Conservation (phyloP, 2,888 invertebrate genomes). For the Volucella zonaria region DNA sequence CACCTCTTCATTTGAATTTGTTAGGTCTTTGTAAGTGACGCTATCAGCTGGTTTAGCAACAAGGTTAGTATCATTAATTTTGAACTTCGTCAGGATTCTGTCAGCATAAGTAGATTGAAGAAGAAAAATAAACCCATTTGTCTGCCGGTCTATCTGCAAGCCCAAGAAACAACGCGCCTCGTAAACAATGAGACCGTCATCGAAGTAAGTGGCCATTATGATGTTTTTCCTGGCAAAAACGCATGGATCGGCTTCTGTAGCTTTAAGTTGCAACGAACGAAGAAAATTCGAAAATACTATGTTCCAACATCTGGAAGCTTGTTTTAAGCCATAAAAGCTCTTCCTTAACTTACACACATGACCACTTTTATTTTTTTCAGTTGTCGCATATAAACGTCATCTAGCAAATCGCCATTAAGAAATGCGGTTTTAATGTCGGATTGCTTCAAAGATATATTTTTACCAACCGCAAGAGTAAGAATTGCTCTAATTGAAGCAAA, state of each 20-base stretch:
- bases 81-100: no score
- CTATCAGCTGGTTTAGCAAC: no score
- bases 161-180: slow-evolving; percentile 50
- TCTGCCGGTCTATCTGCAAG: background rate
- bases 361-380: slow-evolving; percentile 64
- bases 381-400: slow-evolving; percentile 67
- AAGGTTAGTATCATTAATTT: no score
- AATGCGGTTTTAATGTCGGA: slow-evolving; percentile 54
- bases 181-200: slow-evolving; percentile 66
- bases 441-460: slow-evolving; percentile 42
- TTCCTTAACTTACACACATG: no score
- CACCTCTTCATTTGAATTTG: no score
- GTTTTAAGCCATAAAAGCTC: slow-evolving; percentile 74
- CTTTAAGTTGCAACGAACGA: slow-evolving; percentile 29
- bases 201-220: slow-evolving; percentile 75
- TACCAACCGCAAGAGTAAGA: slow-evolving; percentile 13
- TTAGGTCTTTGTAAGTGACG: no score
- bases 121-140: slow-evolving; percentile 41
- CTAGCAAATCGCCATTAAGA: slow-evolving; percentile 58
- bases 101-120: no score
- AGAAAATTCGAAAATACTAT: slow-evolving; percentile 25
- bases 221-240: slow-evolving; percentile 32
- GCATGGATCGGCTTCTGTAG: slow-evolving; percentile 31
- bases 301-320: slow-evolving; percentile 62
- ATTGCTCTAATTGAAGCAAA: slow-evolving; percentile 41